These are phyloP conservation scores for Lophotis ruficrista DNA, from an alignment of 2,113 vertebrate species.

Conservation along the genomic window DNA sequence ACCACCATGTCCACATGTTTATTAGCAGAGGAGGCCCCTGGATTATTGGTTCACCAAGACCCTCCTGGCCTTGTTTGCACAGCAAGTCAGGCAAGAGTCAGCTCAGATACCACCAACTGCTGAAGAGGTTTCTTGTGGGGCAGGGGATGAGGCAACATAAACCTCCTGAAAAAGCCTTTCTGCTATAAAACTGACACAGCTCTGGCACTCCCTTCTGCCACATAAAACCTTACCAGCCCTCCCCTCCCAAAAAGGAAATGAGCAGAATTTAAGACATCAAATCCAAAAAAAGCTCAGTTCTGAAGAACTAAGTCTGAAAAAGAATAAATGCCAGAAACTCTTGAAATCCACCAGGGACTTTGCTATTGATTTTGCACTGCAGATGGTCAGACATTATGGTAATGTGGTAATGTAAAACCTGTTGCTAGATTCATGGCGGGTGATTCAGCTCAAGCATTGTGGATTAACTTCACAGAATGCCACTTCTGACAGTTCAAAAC, in stretches of 20 bases:
- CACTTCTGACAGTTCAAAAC: slow-evolving; percentile 18
- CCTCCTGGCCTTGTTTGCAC: background rate
- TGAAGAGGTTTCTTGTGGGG: background rate
- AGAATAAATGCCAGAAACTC: background rate
- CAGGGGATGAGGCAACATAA: background rate
- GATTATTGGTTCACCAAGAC: background rate
- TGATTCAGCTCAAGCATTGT: slow-evolving; percentile 14
- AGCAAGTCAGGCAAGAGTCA: background rate
- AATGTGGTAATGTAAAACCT: slow-evolving; percentile 19
- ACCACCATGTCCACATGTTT: background rate
- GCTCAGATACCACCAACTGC: background rate
- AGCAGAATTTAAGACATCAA: background rate
- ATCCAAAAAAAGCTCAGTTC: background rate
- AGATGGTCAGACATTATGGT: slow-evolving; percentile 12
- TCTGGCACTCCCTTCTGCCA: background rate
- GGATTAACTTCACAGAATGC: slow-evolving; percentile 6
- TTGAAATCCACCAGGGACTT: background rate
- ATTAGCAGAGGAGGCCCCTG: background rate
- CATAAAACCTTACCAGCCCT: background rate
- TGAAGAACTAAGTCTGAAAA: background rate
- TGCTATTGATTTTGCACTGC: slow-evolving; percentile 30
- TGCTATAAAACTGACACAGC: background rate
- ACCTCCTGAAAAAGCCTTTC: background rate
- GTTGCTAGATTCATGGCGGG: background rate
- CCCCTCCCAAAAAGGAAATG: background rate